Base-by-base conservation (phyloP, 2,888 invertebrate species). In the Tubulanus polymorphus region DNA sequence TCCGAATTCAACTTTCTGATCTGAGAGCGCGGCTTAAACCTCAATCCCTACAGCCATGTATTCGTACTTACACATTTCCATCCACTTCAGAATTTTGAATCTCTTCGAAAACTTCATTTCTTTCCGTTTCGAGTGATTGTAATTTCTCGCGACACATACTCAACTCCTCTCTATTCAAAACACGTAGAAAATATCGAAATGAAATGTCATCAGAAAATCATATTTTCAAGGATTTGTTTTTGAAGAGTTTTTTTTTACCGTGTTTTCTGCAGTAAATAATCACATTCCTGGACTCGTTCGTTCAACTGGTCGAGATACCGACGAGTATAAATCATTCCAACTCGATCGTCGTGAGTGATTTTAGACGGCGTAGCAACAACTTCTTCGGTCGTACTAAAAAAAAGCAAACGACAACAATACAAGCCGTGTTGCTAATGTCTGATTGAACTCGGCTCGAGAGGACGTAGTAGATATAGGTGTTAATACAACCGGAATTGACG, bases 241-340 rank as follows among this genome's bases (percentile, higher is more conserved):
- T 18, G 10, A 45, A 15, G 10, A 18, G 18, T 18, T 10, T 10
- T 25, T 3, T 48, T 23, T 51, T 35, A 75, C 75, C 74, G 71
- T 20, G 71, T 70, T 63, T 72, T 74, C 51, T 70, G 69, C 23
- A 74, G 68, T 23, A 66, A 53, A 52, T 73, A 72, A 47, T 70
- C 70, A 28, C 70, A 70, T 41, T 71, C 65, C 48, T 69, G 66
- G 6, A 74, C 71, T 53, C 68, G 69, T 46, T 73, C 70, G 47
- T 66, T 63, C 48, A 76, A 60, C 53, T 72, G 64, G 51, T 75
- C 73, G 2, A 76, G 60, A 56, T 73, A 72, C 54, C 72, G 69
- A n/a, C 76, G 56, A 48, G 73, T 56, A 48, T 75, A 72, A 48
- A 75, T 73, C 74, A 75, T 74, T 15, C 68, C 61, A 5, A 75